Evolutionary conservation across 2,797 vertebrate genomes (phyloP).

Genomic region (Lates japonicus): DNA sequence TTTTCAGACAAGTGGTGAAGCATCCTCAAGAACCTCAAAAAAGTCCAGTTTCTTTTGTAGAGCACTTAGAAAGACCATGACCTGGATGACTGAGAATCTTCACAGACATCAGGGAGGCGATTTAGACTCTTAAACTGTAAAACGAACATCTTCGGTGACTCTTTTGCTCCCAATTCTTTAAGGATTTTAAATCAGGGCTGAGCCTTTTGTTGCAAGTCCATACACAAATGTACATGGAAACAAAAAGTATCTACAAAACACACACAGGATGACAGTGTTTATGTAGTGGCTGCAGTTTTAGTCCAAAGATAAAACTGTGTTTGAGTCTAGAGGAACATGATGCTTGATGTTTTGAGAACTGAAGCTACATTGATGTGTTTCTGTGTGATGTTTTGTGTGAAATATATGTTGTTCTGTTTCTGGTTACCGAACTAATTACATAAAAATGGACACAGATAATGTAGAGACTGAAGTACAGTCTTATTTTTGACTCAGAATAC

Average conservation of each 20-base stretch:
- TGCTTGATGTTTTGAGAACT: not conserved
- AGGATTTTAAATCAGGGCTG: slow-evolving; percentile 6
- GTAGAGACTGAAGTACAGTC: not conserved
- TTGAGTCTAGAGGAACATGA: not conserved
- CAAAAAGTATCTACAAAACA: not conserved
- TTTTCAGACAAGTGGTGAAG: too few species aligned
- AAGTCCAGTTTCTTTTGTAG: too few species aligned
- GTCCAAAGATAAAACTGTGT: not conserved
- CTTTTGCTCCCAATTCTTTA: not conserved
- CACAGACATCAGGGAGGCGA: not conserved
- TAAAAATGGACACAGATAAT: not conserved
- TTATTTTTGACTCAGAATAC: not conserved
- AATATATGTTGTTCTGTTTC: not conserved
- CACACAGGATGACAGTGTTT: not conserved
- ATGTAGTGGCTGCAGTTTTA: not conserved
- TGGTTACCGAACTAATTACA: not conserved
- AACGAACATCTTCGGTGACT: not conserved
- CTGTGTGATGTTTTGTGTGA: slow-evolving; percentile 4
- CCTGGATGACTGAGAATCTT: too few species aligned
- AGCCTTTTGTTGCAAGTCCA: not conserved
- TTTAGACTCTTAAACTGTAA: not conserved
- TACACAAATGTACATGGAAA: not conserved
- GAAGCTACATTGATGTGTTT: slow-evolving; percentile 11
- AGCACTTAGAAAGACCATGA: too few species aligned
- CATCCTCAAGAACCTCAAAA: too few species aligned